Conservation (phyloP, 2,113 vertebrate species). For the Electrona antarctica region DNA sequence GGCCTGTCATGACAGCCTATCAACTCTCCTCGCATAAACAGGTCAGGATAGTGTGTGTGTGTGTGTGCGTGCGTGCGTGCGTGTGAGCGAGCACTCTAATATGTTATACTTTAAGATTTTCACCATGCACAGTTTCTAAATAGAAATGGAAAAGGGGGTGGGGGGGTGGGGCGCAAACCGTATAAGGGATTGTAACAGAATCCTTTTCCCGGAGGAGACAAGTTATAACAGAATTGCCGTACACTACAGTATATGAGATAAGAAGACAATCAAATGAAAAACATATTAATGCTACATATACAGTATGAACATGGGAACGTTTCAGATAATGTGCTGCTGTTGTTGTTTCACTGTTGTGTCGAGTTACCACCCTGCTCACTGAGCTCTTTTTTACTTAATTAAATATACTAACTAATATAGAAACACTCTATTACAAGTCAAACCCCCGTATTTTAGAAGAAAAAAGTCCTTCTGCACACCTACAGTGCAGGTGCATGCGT, state of each 20-base stretch:
- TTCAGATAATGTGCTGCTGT: constrained; percentile 47
- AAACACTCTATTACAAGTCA: too few relatives aligned
- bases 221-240: neutral
- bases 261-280: constrained; percentile 38
- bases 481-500: too few relatives aligned
- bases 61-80: too few relatives aligned
- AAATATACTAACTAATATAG: too few relatives aligned
- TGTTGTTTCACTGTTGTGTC: neutral
- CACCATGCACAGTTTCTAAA: constrained; percentile 66
- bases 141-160: constrained; percentile 62
- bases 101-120: constrained; percentile 77
- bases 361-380: neutral
- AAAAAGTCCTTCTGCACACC: too few relatives aligned
- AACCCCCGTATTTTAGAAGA: too few relatives aligned
- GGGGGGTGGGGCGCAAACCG: constrained; percentile 42
- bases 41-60: constrained; percentile 69
- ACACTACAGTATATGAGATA: constrained; percentile 10
- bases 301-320: constrained; percentile 18
- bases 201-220: constrained; percentile 8
- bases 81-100: constrained; percentile 59
- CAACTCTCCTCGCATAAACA: constrained; percentile 79
- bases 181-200: constrained; percentile 47
- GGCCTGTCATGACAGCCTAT: constrained; percentile 79
- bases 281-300: constrained; percentile 37
- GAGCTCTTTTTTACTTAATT: too few relatives aligned